Evolutionary conservation across 2,797 vertebrate genomes (phyloP).

Genomic region (Anniella stebbinsi): DNA sequence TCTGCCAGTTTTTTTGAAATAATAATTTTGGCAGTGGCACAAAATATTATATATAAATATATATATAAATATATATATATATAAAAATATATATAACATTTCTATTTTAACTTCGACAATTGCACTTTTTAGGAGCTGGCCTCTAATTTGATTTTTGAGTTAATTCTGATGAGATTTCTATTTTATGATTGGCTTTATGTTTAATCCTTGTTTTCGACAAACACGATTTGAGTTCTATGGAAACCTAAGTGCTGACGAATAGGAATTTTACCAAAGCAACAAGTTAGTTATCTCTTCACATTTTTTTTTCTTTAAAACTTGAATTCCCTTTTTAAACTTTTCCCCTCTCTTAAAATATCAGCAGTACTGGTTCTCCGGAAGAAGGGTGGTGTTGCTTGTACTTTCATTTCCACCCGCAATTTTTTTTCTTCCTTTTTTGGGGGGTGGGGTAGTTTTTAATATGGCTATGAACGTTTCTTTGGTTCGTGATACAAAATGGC

Average conservation of each 20-base stretch:
- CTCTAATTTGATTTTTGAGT: conserved; percentile 82
- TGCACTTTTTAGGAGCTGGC: conserved; percentile 83
- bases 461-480: conserved; percentile 94
- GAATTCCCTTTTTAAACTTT: conserved; percentile 77
- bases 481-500: conserved; percentile 98
- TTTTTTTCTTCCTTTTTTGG: conserved; percentile 56
- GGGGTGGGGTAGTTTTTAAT: conserved; percentile 69
- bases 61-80: conserved; percentile 47
- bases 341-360: conserved; percentile 71
- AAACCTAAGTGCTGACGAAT: conserved; percentile 83
- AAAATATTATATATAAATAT: conserved; percentile 62
- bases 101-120: conserved; percentile 80
- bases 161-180: conserved; percentile 81
- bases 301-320: conserved; percentile 71
- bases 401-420: conserved; percentile 60
- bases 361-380: conserved; percentile 63
- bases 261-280: conserved; percentile 82
- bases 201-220: conserved; percentile 79
- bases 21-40: conserved; percentile 79
- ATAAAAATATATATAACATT: conserved; percentile 64
- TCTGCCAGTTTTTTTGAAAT: conserved; percentile 79
- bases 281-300: conserved; percentile 78
- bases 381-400: conserved; percentile 66
- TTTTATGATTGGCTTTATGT: conserved; percentile 83
- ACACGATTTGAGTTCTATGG: conserved; percentile 78